phyloP scores from a whole-genome alignment of 2,797 vertebrate species.

The Catharus ustulatus region DNA sequence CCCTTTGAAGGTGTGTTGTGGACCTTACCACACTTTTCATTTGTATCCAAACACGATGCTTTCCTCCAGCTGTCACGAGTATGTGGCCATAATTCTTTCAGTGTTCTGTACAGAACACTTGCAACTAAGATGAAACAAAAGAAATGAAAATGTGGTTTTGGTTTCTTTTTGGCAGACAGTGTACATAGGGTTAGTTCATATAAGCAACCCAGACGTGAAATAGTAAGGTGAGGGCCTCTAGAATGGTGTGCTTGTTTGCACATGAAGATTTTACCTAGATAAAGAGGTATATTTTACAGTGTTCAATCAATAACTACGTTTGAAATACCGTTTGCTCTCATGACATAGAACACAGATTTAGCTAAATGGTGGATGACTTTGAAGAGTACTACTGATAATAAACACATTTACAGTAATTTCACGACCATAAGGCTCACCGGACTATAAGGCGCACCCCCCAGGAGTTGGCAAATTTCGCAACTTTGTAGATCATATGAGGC shows the following conservation, averaged over 20 bases:
- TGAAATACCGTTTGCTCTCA: not conserved
- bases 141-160: slow-evolving; percentile 62
- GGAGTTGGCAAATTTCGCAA: no score
- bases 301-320: slow-evolving; percentile 16
- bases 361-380: not conserved
- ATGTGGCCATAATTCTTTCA: slow-evolving; percentile 66
- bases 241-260: slow-evolving; percentile 44
- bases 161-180: slow-evolving; percentile 69
- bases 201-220: slow-evolving; percentile 64
- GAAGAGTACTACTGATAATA: not conserved
- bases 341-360: not conserved
- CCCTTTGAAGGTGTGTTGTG: slow-evolving; percentile 57
- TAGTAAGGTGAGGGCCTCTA: not conserved
- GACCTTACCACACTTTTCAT: slow-evolving; percentile 64
- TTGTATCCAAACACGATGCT: slow-evolving; percentile 58
- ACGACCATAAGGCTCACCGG: no score
- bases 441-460: no score
- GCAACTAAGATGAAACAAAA: slow-evolving; percentile 52
- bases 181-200: slow-evolving; percentile 66
- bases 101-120: slow-evolving; percentile 42
- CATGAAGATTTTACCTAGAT: slow-evolving; percentile 25
- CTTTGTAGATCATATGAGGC: no score
- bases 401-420: not conserved
- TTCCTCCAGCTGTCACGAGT: slow-evolving; percentile 50
- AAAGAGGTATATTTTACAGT: not conserved